phyloP scores from a whole-genome alignment of 1,140 invertebrate genomes.

The Lamellibrachia luymesi region DNA sequence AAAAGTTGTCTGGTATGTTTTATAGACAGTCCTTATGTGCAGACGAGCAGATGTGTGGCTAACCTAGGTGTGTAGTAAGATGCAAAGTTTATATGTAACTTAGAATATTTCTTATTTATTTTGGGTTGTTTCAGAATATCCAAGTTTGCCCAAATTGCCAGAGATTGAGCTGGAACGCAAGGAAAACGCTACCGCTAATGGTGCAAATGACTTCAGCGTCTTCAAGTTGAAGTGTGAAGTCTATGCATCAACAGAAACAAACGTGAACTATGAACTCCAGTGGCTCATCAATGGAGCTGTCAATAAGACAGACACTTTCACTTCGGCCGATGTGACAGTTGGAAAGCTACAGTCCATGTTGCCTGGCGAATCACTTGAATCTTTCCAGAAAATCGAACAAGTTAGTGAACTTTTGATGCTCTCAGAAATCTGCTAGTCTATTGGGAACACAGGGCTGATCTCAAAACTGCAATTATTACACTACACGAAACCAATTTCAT shows the following conservation, averaged over 20 bases:
- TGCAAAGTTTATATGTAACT: no score
- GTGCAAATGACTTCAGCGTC: not conserved
- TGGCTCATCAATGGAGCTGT: not conserved
- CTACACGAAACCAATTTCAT: no score
- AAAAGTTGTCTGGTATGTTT: no score
- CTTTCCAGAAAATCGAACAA: not conserved
- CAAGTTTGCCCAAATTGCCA: not conserved
- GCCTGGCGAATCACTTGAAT: not conserved
- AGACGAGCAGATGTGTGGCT: no score
- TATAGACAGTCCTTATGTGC: no score
- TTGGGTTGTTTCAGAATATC: not conserved
- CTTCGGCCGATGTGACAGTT: not conserved
- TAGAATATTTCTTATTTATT: not conserved
- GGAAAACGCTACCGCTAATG: not conserved
- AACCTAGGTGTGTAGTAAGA: no score
- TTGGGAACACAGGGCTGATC: not conserved
- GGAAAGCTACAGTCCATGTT: not conserved
- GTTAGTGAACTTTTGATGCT: not conserved
- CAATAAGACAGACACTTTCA: not conserved
- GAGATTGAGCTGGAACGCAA: not conserved
- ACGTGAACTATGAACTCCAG: not conserved
- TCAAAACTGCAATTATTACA: not conserved
- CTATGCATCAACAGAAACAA: not conserved
- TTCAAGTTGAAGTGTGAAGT: not conserved
- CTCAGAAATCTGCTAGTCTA: not conserved